Base-by-base conservation (phyloP, 2,113 vertebrate species). In the Gymnogyps californianus region DNA sequence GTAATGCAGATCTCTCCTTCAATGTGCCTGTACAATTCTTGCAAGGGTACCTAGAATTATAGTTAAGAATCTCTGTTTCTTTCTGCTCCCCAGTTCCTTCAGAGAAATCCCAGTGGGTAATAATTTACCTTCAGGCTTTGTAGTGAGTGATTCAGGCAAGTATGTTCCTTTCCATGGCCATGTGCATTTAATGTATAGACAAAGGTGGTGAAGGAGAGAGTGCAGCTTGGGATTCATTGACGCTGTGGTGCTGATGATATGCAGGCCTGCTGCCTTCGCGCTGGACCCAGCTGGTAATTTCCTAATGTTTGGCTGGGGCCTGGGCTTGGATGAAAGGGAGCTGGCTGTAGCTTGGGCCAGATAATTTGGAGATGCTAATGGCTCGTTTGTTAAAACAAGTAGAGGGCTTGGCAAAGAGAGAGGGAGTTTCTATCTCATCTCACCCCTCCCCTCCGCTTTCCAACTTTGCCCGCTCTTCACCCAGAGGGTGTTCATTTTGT, bases 361-460 rank as follows among this genome's bases (percentile, higher is more conserved):
- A 96, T 97, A 85, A 97, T 97, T 96, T 96, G 89, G 94, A 91
- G 81, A 83, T 95, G 77, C 87, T 96, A 95, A 96, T 94, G 46
- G 78, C 70, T 96, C 44, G 7, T 96, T 97, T 97, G 94, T 96
- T 94, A 89, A 94, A 96, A 87, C 81, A 82, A 95, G 77, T 65
- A 76, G 83, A 95, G 78, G 62, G 29, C 62, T 95, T 96, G 95
- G 95, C 89, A 96, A 34, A 84, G 55, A 32, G 34, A 90, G 57
- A 72, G 51, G 40, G 57, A 89, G 47, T 82, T 89, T 76, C 38
- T 62, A 4, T 89, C 52, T 71, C 5, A 2, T 85, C 77, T 87
- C 76, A 58, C 16, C 16, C 28, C 8, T 51, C 49, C 31, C 18
- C 46, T 90, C 16, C 1, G 2, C 40, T 84, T 75, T 59, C 31